These are phyloP conservation scores for Dromaius novaehollandiae DNA, from an alignment of 2,113 vertebrate species.

Conservation along the genomic window DNA sequence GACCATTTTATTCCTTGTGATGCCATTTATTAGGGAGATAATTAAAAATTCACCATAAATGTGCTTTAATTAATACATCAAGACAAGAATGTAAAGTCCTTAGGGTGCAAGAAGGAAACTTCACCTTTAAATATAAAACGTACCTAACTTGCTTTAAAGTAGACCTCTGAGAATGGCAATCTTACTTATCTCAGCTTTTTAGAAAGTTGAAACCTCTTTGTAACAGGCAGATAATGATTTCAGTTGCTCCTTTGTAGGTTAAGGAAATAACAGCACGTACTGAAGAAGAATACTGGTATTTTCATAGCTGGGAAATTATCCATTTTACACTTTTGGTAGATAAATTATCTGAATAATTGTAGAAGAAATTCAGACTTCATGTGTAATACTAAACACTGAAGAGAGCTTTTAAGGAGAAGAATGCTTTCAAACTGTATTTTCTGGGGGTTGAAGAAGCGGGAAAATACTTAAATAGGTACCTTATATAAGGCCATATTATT, in stretches of 20 bases:
- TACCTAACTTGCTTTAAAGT: constrained; percentile 47
- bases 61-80: constrained; percentile 68
- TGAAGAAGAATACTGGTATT: constrained; percentile 17
- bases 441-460: not conserved
- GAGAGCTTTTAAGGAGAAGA: constrained; percentile 37
- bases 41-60: constrained; percentile 63
- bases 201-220: constrained; percentile 44
- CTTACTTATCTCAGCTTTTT: constrained; percentile 65
- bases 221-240: constrained; percentile 52
- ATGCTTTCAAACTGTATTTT: constrained; percentile 58
- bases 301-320: constrained; percentile 43
- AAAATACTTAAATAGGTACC: constrained; percentile 9
- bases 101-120: constrained; percentile 41
- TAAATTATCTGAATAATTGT: constrained; percentile 49
- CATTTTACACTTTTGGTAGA: not conserved
- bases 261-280: not conserved
- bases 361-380: not conserved
- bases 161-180: constrained; percentile 37
- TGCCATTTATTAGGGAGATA: constrained; percentile 61
- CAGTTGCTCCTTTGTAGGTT: not conserved
- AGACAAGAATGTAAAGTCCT: constrained; percentile 55
- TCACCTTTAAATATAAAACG: constrained; percentile 60
- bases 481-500: not conserved
- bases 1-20: constrained; percentile 53
- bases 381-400: not conserved